Evolutionary conservation across 1,140 invertebrate species (phyloP).

Genomic region (Limonius californicus): DNA sequence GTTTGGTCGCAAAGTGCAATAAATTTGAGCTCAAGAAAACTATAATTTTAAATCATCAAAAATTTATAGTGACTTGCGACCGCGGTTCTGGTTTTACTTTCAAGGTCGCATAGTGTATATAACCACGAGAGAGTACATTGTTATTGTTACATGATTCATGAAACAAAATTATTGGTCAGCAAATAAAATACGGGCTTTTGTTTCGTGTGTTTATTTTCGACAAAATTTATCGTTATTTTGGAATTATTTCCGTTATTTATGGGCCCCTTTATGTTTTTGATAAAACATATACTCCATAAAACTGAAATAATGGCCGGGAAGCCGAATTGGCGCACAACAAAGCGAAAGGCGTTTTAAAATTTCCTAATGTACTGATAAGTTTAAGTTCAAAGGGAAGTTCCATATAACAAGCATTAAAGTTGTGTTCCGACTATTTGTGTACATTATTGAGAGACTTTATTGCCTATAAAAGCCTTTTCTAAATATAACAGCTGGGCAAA

Average conservation of each 20-base stretch:
- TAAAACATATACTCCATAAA: conserved; percentile 9
- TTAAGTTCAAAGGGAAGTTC: not conserved
- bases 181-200: not conserved
- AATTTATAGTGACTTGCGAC: conserved; percentile 4
- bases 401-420: conserved; percentile 2
- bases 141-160: conserved; percentile 9
- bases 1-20: not conserved
- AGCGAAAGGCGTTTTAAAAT: conserved; percentile 4
- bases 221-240: conserved; percentile 9
- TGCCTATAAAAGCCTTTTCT: conserved; percentile 6
- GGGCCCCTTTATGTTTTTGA: conserved; percentile 4
- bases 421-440: conserved; percentile 6
- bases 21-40: not conserved
- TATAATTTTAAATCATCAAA: conserved; percentile 6
- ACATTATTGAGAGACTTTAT: conserved; percentile 1
- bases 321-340: not conserved
- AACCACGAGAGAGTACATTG: not conserved
- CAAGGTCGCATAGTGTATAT: not conserved
- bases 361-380: conserved; percentile 1
- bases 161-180: conserved; percentile 8
- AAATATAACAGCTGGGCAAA: conserved; percentile 8
- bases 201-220: not conserved
- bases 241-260: conserved; percentile 7
- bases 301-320: conserved; percentile 2
- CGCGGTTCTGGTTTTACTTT: not conserved